Percentiles rank a stretch among this genome's conserved stretches.
These are phyloP conservation scores for Platorchestia sp. DNA, from an alignment of 1,140 invertebrate genomes.

Conservation along the genomic window DNA sequence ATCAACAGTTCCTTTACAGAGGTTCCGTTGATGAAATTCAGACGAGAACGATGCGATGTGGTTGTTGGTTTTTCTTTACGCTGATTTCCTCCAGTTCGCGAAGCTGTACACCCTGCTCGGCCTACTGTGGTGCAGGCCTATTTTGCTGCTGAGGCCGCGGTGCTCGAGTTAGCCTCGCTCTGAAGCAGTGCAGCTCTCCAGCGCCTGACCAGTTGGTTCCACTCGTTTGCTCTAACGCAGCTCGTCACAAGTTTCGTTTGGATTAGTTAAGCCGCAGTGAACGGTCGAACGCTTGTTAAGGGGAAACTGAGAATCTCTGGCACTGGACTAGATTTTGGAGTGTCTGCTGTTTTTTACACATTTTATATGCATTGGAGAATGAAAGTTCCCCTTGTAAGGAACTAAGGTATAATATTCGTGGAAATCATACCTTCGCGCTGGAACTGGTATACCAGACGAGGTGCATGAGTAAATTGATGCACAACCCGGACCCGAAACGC, in stretches of 20 bases:
- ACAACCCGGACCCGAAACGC: too few species aligned
- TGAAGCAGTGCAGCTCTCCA: neutral
- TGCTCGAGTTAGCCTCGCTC: neutral
- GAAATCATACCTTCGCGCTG: neutral
- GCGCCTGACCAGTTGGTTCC: neutral
- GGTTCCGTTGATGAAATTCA: too few species aligned
- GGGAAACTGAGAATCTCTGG: neutral
- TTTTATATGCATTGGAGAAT: neutral
- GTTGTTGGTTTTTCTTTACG: too few species aligned
- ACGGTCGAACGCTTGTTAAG: neutral
- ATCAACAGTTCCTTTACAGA: too few species aligned
- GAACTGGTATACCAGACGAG: too few species aligned
- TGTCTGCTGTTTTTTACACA: neutral
- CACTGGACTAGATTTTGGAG: neutral
- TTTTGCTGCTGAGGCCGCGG: neutral
- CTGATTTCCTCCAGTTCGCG: too few species aligned
- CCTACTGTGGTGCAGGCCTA: neutral
- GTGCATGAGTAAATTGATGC: too few species aligned
- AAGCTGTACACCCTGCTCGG: neutral
- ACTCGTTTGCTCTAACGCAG: neutral
- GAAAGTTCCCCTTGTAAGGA: neutral
- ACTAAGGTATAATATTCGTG: neutral
- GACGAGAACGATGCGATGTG: too few species aligned
- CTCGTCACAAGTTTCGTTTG: neutral
- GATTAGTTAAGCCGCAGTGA: neutral